These are phyloP conservation scores for Meloidogyne floridensis DNA, from an alignment of 1,140 invertebrate genomes.

Conservation along the genomic window DNA sequence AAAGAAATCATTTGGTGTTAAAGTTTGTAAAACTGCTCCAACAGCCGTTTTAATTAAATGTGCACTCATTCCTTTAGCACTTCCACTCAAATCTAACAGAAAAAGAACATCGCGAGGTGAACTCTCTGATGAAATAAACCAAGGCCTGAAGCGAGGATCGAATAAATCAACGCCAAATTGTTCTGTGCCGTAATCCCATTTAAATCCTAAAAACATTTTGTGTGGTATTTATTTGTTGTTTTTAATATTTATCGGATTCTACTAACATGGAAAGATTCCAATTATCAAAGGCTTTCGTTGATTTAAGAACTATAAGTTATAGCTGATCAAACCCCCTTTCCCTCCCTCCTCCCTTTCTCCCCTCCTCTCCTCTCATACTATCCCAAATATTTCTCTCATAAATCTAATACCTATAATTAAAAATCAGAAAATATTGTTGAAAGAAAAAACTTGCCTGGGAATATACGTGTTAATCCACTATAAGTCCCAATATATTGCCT, in stretches of 20 bases:
- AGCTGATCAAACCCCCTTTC: too few species aligned
- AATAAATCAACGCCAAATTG: constrained; percentile 48
- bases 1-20: constrained; percentile 53
- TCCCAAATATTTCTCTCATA: not conserved
- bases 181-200: constrained; percentile 42
- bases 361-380: too few species aligned
- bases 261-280: too few species aligned
- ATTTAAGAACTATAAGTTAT: too few species aligned
- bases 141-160: constrained; percentile 51
- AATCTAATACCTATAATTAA: too few species aligned
- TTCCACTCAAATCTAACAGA: constrained; percentile 51
- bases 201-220: constrained; percentile 35
- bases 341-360: too few species aligned
- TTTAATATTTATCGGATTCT: too few species aligned
- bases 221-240: not conserved
- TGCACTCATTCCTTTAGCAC: constrained; percentile 43
- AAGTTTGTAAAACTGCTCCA: constrained; percentile 39
- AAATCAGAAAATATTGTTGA: too few species aligned
- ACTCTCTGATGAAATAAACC: constrained; percentile 48
- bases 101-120: constrained; percentile 51
- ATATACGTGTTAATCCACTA: constrained; percentile 49
- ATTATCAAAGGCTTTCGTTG: too few species aligned
- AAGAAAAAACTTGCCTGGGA: constrained; percentile 27
- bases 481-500: constrained; percentile 57
- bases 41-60: constrained; percentile 49